Evolutionary conservation across 2,113 vertebrate species (phyloP), one percentile per base, ranked within the genome.

Genomic region (Danio rerio): DNA sequence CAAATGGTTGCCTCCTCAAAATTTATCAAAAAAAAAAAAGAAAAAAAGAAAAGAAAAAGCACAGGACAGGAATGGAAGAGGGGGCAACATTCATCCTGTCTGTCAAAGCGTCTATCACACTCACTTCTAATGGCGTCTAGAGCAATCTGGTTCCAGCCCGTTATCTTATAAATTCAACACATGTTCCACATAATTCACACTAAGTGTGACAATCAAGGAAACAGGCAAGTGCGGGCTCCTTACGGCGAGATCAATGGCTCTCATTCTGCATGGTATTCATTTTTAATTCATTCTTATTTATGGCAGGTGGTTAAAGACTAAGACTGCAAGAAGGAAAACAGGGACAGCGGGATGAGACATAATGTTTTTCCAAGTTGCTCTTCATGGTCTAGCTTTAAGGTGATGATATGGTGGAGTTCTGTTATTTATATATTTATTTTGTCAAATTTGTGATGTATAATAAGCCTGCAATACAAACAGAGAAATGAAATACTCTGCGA

Each of bases 231-330:
- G 76, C 47, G 65, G 81, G 83, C 82, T 87, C 87, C 86, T 92
- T 79, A 63, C 80, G 80, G 85, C 15, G 72, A 88, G 86, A 89
- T 85, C 80, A 87, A 89, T 90, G 81, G 85, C 47, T 69, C 79
- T 84, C 83, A 87, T 87, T 82, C 83, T 86, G 80, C 85, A 85
- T 84, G 87, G 82, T 81, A 87, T 87, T 87, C 78, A 89, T 88
- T 89, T 89, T 87, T 88, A 86, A 92, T 87, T 87, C 77, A 62
- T 86, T 88, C 82, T 87, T 88, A 89, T 92, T 90, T 90, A 85
- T 90, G 77, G 81, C 78, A 84, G 85, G 85, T 85, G 71, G 66
- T 89, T 85, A 73, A 87, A 88, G 86, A 85, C 85, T 79, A 82
- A 81, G 75, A 86, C 76, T 73, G 56, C 80, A 68, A 76, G 81